phyloP scores from a whole-genome alignment of 2,888 invertebrate species.

The Cantharis nigra region DNA sequence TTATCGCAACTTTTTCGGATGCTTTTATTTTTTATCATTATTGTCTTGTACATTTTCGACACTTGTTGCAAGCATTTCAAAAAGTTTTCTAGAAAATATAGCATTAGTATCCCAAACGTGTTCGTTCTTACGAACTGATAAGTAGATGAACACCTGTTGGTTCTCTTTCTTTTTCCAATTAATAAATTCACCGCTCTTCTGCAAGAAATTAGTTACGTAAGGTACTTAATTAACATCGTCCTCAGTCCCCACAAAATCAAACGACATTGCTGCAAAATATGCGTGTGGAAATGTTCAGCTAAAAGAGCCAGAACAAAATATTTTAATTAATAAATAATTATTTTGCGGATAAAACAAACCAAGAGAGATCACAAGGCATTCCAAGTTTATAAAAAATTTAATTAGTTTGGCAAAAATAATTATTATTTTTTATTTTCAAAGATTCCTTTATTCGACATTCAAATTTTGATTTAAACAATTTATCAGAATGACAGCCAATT shows the following conservation, averaged over 20 bases:
- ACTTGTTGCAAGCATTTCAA: constrained; percentile 26
- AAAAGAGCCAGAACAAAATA: too few relatives aligned
- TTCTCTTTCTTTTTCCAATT: constrained; percentile 11
- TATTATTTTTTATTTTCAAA: too few relatives aligned
- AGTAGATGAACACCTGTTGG: constrained; percentile 29
- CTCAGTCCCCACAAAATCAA: background rate
- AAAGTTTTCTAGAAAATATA: constrained; percentile 25
- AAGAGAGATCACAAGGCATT: too few relatives aligned
- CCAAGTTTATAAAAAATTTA: too few relatives aligned
- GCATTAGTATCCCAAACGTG: constrained; percentile 30
- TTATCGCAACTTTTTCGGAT: background rate
- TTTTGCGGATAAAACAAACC: too few relatives aligned
- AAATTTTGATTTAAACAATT: too few relatives aligned
- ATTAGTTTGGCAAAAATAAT: too few relatives aligned
- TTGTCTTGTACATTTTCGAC: constrained; percentile 25
- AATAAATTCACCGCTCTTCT: constrained; percentile 6
- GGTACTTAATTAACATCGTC: background rate
- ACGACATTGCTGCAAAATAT: background rate
- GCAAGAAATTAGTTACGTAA: background rate
- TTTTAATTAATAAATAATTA: too few relatives aligned
- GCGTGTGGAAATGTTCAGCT: too few relatives aligned
- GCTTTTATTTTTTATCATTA: constrained; percentile 16
- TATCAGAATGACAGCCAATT: too few relatives aligned
- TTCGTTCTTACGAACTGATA: constrained; percentile 25
- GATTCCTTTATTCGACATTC: too few relatives aligned